These are phyloP conservation scores for Melanerpes formicivorus DNA, from an alignment of 2,113 vertebrate species.

Conservation along the genomic window DNA sequence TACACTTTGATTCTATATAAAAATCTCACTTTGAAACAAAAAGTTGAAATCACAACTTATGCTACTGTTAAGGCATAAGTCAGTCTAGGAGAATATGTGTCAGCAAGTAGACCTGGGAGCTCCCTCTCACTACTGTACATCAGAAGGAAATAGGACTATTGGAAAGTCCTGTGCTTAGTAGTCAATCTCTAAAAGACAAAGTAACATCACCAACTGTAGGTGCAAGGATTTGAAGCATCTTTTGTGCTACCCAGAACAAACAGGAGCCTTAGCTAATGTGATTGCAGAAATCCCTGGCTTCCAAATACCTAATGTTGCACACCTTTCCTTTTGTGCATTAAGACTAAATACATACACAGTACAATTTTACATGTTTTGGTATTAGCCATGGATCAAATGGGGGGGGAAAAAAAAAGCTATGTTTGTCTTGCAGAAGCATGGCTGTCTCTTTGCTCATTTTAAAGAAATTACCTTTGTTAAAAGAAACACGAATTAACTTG, in stretches of 20 bases:
- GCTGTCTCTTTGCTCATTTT: background rate
- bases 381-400: background rate
- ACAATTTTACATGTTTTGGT: background rate
- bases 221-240: background rate
- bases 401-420: background rate
- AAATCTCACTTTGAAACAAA: background rate
- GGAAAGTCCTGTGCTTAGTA: background rate
- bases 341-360: background rate
- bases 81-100: background rate
- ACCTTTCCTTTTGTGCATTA: background rate
- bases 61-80: background rate
- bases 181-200: background rate
- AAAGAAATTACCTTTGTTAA: constrained; percentile 33
- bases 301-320: background rate
- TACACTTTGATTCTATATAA: background rate
- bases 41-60: background rate
- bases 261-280: background rate
- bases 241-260: background rate
- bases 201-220: background rate
- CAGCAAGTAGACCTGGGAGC: background rate
- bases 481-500: constrained; percentile 37
- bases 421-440: background rate
- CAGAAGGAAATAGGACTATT: background rate
- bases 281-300: background rate
- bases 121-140: background rate